Evolutionary conservation across 2,888 invertebrate species (phyloP).

Genomic region (Apodemia zela): DNA sequence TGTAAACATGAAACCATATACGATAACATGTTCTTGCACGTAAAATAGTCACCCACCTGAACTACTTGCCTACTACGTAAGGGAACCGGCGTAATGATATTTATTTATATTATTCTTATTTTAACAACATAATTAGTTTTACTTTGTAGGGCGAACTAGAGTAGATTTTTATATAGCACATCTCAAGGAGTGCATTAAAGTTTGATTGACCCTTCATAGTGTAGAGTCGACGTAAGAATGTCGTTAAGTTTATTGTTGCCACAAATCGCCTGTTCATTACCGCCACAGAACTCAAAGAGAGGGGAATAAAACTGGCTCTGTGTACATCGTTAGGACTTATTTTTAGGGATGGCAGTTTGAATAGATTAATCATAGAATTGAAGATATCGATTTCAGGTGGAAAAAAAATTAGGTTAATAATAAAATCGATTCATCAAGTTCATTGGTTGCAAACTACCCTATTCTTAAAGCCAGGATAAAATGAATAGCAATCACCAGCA

Average conservation of each 20-base stretch:
- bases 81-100: too few species aligned
- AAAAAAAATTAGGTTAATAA: not conserved
- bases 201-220: constrained; percentile 71
- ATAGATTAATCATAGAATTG: not conserved
- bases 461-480: too few species aligned
- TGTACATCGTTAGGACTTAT: constrained; percentile 32
- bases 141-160: constrained; percentile 12
- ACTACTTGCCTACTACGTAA: too few species aligned
- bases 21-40: too few species aligned
- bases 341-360: constrained; percentile 17
- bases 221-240: constrained; percentile 46
- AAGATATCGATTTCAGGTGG: not conserved
- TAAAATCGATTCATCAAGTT: not conserved
- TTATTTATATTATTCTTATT: too few species aligned
- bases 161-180: constrained; percentile 13
- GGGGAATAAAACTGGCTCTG: constrained; percentile 46
- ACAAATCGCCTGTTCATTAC: constrained; percentile 58
- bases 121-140: not conserved
- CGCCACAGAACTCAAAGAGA: constrained; percentile 40
- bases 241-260: constrained; percentile 60
- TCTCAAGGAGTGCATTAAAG: constrained; percentile 51
- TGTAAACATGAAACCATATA: too few species aligned
- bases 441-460: too few species aligned
- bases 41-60: too few species aligned
- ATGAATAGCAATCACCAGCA: too few species aligned